Conservation (phyloP, 2,797 vertebrate genomes). For the Sebastes baramenuke region DNA sequence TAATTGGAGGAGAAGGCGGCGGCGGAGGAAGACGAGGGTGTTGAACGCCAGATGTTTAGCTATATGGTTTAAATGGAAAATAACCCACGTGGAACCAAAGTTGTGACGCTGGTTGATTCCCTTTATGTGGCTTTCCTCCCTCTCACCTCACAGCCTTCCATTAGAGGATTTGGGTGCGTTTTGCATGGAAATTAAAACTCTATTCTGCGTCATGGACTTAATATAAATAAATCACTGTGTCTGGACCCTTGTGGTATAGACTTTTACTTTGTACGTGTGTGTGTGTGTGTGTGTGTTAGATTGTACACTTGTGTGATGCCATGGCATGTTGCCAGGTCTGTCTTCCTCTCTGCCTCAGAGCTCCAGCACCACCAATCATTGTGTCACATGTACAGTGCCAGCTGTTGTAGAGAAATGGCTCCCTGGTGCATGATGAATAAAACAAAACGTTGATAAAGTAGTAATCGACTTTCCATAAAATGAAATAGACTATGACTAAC, state of each 20-base stretch:
- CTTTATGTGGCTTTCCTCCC: slow-evolving; percentile 72
- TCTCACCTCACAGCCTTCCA: slow-evolving; percentile 58
- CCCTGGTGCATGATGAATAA: slow-evolving; percentile 44
- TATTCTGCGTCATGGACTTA: slow-evolving; percentile 62
- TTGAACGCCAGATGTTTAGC: slow-evolving; percentile 71
- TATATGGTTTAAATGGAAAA: slow-evolving; percentile 68
- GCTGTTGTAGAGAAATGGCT: slow-evolving; percentile 38
- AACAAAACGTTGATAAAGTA: slow-evolving; percentile 51
- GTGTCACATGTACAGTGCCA: slow-evolving; percentile 26
- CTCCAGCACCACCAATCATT: slow-evolving; percentile 6
- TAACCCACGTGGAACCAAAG: slow-evolving; percentile 58
- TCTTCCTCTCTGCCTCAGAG: slow-evolving; percentile 7
- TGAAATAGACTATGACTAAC: slow-evolving; percentile 38
- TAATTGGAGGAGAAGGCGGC: slow-evolving; percentile 57
- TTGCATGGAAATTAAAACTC: slow-evolving; percentile 69
- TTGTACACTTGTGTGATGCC: slow-evolving; percentile 14
- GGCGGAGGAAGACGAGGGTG: slow-evolving; percentile 55
- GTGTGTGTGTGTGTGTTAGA: neutral
- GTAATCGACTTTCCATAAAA: slow-evolving; percentile 47
- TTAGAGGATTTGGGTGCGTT: slow-evolving; percentile 66
- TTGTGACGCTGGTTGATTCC: slow-evolving; percentile 67
- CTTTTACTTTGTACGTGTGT: slow-evolving; percentile 10
- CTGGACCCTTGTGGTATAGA: slow-evolving; percentile 5
- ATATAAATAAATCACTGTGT: slow-evolving; percentile 54
- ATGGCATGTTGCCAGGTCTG: slow-evolving; percentile 22